phyloP scores from a whole-genome alignment of 2,797 vertebrate species.

The Orestias chungarensis region DNA sequence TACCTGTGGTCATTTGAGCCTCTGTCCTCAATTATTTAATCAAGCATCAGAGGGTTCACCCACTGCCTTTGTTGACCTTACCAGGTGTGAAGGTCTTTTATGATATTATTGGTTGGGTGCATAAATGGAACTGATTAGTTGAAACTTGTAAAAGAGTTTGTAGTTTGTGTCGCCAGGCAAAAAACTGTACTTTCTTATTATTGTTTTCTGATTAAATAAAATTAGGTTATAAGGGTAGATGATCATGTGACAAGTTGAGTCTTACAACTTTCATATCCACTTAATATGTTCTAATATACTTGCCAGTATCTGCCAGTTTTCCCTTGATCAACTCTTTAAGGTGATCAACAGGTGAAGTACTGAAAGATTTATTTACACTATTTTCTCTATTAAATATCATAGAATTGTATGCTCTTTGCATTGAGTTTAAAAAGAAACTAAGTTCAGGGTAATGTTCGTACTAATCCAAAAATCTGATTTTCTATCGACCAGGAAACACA shows the following conservation, averaged over 20 bases:
- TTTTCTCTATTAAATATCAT: not conserved
- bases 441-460: too few relatives aligned
- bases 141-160: too few relatives aligned
- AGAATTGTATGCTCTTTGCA: not conserved
- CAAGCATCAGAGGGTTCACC: slow-evolving; percentile 29
- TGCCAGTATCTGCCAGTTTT: not conserved
- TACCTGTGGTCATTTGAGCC: slow-evolving; percentile 68
- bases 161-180: too few relatives aligned
- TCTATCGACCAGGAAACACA: not conserved
- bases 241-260: not conserved
- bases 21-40: slow-evolving; percentile 77
- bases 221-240: not conserved
- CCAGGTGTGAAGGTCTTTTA: slow-evolving; percentile 44
- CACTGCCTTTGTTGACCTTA: slow-evolving; percentile 34
- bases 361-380: not conserved
- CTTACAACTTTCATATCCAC: not conserved
- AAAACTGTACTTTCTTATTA: not conserved
- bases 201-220: not conserved
- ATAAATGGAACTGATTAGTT: not conserved
- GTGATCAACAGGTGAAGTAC: not conserved
- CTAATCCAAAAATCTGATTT: too few relatives aligned
- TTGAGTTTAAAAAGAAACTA: not conserved
- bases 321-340: not conserved
- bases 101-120: slow-evolving; percentile 1
- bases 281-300: not conserved